Evolutionary conservation across 1,140 invertebrate genomes (phyloP).

Genomic region (Metopolophium dirhodum): DNA sequence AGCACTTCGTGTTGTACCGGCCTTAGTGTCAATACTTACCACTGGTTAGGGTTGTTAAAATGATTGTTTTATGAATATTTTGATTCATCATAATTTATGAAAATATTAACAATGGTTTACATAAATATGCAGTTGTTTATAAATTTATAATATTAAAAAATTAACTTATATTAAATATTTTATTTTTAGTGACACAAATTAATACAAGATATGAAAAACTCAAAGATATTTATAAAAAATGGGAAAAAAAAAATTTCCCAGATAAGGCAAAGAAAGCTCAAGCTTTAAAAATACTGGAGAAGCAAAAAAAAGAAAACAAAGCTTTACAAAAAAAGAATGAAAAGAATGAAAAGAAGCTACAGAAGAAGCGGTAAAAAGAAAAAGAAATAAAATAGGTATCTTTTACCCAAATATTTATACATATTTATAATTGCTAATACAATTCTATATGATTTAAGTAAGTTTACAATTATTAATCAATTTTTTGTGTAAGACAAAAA

Average conservation of each 20-base stretch:
- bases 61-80: background rate
- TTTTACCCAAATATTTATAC: too few species aligned
- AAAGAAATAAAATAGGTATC: too few species aligned
- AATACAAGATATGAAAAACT: background rate
- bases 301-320: background rate
- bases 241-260: background rate
- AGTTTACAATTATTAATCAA: too few species aligned
- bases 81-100: background rate
- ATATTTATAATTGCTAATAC: too few species aligned
- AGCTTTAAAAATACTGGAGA: background rate
- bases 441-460: too few species aligned
- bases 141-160: background rate
- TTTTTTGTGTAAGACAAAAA: too few species aligned
- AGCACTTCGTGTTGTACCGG: accelerated
- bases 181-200: background rate
- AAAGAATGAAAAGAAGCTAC: background rate
- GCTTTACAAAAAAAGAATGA: background rate
- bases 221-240: background rate
- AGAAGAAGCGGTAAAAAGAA: too few species aligned
- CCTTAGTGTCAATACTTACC: background rate
- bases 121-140: background rate
- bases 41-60: background rate
- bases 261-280: background rate
- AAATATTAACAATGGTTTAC: background rate
- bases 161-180: background rate